phyloP scores from a whole-genome alignment of 1,140 invertebrate genomes.

The Eubasilissa regina region DNA sequence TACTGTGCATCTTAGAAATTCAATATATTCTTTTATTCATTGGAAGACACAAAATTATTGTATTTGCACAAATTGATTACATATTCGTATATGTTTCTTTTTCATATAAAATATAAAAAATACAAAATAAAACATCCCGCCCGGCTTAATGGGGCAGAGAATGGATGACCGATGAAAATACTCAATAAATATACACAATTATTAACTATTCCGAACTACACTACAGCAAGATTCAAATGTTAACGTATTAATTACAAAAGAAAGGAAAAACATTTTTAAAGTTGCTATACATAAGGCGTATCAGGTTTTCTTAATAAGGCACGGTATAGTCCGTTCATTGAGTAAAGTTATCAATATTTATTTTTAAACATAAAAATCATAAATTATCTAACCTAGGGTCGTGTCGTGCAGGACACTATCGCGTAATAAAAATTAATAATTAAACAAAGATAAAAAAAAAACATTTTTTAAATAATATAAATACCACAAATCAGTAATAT shows the following conservation, averaged over 20 bases:
- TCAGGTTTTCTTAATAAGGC: slow-evolving; percentile 46
- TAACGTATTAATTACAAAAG: slow-evolving; percentile 18
- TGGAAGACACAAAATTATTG: slow-evolving; percentile 53
- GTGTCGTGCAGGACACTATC: slow-evolving; percentile 37
- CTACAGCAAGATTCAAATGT: slow-evolving; percentile 7
- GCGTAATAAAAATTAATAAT: slow-evolving; percentile 45
- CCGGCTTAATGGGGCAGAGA: background rate
- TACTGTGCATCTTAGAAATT: slow-evolving; percentile 36
- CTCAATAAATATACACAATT: slow-evolving; percentile 8
- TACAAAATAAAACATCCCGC: slow-evolving; percentile 23
- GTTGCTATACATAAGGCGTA: slow-evolving; percentile 30
- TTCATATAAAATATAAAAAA: slow-evolving; percentile 35
- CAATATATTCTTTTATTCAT: slow-evolving; percentile 46
- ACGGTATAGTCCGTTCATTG: slow-evolving; percentile 44
- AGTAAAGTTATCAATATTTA: slow-evolving; percentile 34
- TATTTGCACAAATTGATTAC: slow-evolving; percentile 41
- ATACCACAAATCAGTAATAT: slow-evolving; percentile 49
- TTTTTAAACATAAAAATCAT: slow-evolving; percentile 50
- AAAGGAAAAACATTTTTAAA: slow-evolving; percentile 11
- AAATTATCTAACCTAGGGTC: slow-evolving; percentile 52
- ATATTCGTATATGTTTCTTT: background rate
- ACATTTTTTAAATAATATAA: slow-evolving; percentile 53
- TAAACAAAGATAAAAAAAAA: slow-evolving; percentile 48
- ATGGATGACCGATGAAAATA: slow-evolving; percentile 17
- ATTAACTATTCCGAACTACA: background rate